Evolutionary conservation across 2,113 vertebrate species (phyloP).

Genomic region (Clinocottus analis): DNA sequence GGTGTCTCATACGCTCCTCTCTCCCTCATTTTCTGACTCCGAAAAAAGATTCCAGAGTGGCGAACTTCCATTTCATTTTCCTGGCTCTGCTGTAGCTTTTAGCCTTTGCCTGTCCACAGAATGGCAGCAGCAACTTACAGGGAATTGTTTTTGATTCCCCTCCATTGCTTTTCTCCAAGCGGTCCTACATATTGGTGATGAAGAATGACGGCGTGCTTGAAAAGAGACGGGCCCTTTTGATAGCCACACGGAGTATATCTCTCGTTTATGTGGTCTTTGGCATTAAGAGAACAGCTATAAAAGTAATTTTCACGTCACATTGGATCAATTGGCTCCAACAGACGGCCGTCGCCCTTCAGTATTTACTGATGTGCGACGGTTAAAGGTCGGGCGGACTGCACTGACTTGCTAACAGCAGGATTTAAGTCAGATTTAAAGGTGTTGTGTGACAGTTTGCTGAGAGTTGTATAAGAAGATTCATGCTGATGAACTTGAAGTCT

Average conservation of each 20-base stretch:
- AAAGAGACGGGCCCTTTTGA: slow-evolving; percentile 12
- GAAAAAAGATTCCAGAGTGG: slow-evolving; percentile 24
- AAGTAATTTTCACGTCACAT: slow-evolving; percentile 11
- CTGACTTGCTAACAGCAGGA: slow-evolving; percentile 14
- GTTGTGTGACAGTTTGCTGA: not conserved
- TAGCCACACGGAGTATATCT: slow-evolving; percentile 8
- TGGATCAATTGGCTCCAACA: not conserved
- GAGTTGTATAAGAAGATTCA: not conserved
- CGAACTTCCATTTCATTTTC: slow-evolving; percentile 43
- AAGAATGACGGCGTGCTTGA: slow-evolving; percentile 20
- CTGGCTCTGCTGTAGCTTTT: slow-evolving; percentile 35
- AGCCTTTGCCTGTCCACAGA: slow-evolving; percentile 45
- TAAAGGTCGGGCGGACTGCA: slow-evolving; percentile 9
- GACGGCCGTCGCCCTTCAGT: slow-evolving; percentile 18
- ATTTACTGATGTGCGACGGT: slow-evolving; percentile 28
- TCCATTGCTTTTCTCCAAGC: slow-evolving; percentile 9
- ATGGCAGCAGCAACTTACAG: slow-evolving; percentile 19
- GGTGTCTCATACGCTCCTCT: slow-evolving; percentile 21
- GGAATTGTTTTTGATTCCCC: slow-evolving; percentile 35
- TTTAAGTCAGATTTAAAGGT: slow-evolving; percentile 14
- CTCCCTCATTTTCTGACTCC: slow-evolving; percentile 17
- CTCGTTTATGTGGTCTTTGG: not conserved
- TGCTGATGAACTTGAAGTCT: slow-evolving; percentile 30
- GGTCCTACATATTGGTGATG: slow-evolving; percentile 16
- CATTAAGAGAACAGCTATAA: not conserved